phyloP scores from a whole-genome alignment of 2,888 invertebrate genomes.

The Lepidocyrtinus sp. region DNA sequence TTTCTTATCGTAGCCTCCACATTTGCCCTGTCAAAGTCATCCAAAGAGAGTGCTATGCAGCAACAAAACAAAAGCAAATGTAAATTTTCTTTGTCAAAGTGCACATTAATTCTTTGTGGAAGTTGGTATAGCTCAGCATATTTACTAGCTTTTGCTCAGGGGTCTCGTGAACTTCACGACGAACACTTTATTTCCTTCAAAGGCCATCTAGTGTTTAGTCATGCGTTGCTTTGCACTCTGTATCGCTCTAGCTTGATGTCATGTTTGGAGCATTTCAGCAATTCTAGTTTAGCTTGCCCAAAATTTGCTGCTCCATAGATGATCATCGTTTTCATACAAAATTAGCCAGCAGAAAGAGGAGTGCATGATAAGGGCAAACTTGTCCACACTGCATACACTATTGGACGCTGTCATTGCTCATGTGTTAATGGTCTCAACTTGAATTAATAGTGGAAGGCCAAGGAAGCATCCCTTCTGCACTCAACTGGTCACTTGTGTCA shows the following conservation, averaged over 20 bases:
- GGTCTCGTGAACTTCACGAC: neutral
- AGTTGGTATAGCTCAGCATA: neutral
- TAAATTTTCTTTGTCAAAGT: neutral
- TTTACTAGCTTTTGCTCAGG: no score
- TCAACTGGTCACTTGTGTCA: no score
- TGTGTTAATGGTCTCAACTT: neutral
- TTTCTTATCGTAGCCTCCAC: neutral
- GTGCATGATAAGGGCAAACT: neutral
- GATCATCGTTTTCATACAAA: constrained; percentile 35
- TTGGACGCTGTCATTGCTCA: neutral
- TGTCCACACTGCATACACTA: neutral
- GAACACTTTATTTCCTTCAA: neutral
- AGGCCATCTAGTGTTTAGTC: neutral
- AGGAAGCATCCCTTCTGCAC: constrained; percentile 31
- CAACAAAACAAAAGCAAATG: neutral
- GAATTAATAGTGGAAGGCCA: constrained; percentile 48
- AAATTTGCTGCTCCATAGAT: constrained; percentile 32
- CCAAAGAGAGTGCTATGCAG: neutral
- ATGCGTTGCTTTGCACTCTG: neutral
- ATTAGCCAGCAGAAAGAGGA: constrained; percentile 21
- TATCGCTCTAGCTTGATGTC: neutral
- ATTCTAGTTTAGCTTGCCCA: neutral
- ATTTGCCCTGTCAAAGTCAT: neutral
- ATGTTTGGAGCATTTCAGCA: neutral
- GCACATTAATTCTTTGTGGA: neutral